These are phyloP conservation scores for Orthosia gothica DNA, from an alignment of 2,888 invertebrate species.

Conservation along the genomic window DNA sequence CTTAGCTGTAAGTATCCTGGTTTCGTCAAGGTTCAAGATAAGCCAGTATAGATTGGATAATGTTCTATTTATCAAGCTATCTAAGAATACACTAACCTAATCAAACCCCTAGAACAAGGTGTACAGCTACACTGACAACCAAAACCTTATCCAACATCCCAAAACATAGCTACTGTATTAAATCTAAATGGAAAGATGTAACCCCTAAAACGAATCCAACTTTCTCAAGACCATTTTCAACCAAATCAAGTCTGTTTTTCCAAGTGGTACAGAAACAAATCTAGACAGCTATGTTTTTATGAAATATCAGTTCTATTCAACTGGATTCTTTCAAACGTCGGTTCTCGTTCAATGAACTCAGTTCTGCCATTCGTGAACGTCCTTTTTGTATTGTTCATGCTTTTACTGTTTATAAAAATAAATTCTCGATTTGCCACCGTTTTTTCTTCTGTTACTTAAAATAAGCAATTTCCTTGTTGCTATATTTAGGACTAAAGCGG, in stretches of 20 bases:
- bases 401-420: neutral
- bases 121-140: too few relatives aligned
- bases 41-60: too few relatives aligned
- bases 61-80: too few relatives aligned
- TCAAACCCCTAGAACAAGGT: too few relatives aligned
- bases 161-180: neutral
- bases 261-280: conserved; percentile 3
- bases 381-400: conserved; percentile 5
- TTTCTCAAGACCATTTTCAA: neutral
- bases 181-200: conserved; percentile 7
- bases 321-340: conserved; percentile 4
- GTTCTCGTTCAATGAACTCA: conserved; percentile 31
- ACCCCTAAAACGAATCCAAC: neutral
- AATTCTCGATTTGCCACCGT: neutral
- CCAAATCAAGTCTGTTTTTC: neutral
- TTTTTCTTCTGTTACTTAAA: neutral
- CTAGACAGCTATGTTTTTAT: neutral
- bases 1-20: too few relatives aligned
- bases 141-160: too few relatives aligned
- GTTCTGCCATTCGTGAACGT: neutral
- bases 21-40: too few relatives aligned
- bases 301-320: conserved; percentile 15
- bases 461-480: neutral
- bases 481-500: neutral
- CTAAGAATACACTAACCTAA: too few relatives aligned